Evolutionary conservation across 1,140 invertebrate genomes (phyloP), one percentile per base, ranked within the genome.

Genomic region (Argopecten irradians): DNA sequence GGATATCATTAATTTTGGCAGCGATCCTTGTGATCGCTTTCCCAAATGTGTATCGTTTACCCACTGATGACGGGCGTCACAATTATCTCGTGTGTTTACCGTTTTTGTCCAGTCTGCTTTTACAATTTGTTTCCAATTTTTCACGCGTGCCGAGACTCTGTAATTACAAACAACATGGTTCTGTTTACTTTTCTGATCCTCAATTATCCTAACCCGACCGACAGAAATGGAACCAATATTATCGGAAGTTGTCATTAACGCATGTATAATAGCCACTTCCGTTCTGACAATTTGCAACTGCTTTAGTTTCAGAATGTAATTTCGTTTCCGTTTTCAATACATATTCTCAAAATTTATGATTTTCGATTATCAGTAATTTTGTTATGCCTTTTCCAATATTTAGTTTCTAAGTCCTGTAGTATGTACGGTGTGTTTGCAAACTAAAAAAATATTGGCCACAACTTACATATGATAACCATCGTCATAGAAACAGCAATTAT

Each of bases 1-100:
- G 55, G n/a, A 71, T 71, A 71, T 71, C 55, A 71, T 71, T 71
- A 71, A 71, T 71, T 71, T n/a, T 71, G 55, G 55, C 55, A 71
- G 22, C 55, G 8, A 71, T 71, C 55, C 55, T n/a, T 71, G 22
- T 71, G 55, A 71, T 71, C 22, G 5, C 5, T 71, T 71, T 71
- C 5, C 55, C 55, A 71, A n/a, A 71, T 11, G 55, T 71, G 55
- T 71, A 71, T 71, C 55, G 16, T 1, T 71, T 71, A 71, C 55
- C 55, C 22, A 5, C 19, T 11, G 55, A 71, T 71, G 55, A 71
- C 55, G 55, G 28, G 1, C 55, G 55, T 71, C 55, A n/a, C 55
- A 28, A 71, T 71, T 71, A 71, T 71, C 55, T 71, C 22, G 55
- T 1, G 55, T 28, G 55, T 71, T 71, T 71, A 71, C 22, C 55